Conservation (phyloP, 1,140 invertebrate genomes). For the Ptiloglossa arizonensis region DNA sequence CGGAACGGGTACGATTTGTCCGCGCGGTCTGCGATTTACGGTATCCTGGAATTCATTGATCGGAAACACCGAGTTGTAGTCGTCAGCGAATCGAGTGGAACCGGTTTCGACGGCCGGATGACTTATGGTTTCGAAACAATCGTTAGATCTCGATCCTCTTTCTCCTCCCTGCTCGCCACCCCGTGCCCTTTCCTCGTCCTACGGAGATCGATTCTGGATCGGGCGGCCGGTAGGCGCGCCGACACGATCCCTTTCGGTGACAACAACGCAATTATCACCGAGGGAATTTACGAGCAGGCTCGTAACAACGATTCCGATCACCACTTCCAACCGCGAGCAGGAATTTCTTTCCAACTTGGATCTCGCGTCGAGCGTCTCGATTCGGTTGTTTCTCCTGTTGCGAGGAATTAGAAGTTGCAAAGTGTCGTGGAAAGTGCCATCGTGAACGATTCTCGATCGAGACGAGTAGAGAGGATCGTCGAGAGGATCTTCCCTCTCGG, state of each 20-base stretch:
- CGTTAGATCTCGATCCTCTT: constrained; percentile 35
- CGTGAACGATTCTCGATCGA: too few species aligned
- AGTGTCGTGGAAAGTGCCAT: too few species aligned
- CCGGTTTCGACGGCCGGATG: constrained; percentile 53
- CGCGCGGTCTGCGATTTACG: constrained; percentile 1
- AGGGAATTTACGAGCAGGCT: constrained; percentile 4
- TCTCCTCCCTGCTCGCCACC: neutral
- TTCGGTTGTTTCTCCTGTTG: too few species aligned
- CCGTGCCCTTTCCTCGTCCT: neutral
- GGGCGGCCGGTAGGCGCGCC: neutral
- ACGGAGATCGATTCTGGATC: neutral
- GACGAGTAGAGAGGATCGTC: too few species aligned
- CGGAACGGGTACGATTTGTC: constrained; percentile 11
- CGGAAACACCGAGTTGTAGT: constrained; percentile 12
- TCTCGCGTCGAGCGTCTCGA: neutral
- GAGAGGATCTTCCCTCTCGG: too few species aligned
- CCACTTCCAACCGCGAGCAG: constrained; percentile 10
- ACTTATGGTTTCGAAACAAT: constrained; percentile 58
- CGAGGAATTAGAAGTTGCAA: too few species aligned
- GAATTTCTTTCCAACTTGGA: neutral
- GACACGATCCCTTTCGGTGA: constrained; percentile 46
- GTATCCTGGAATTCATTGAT: constrained; percentile 41
- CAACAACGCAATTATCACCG: constrained; percentile 47
- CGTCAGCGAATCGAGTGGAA: constrained; percentile 41
- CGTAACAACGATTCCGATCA: constrained; percentile 10